A percentile compares a stretch with the other conserved stretches of the same genome.
Conservation (phyloP, 2,888 invertebrate species). For the Acanthopleura granulata region DNA sequence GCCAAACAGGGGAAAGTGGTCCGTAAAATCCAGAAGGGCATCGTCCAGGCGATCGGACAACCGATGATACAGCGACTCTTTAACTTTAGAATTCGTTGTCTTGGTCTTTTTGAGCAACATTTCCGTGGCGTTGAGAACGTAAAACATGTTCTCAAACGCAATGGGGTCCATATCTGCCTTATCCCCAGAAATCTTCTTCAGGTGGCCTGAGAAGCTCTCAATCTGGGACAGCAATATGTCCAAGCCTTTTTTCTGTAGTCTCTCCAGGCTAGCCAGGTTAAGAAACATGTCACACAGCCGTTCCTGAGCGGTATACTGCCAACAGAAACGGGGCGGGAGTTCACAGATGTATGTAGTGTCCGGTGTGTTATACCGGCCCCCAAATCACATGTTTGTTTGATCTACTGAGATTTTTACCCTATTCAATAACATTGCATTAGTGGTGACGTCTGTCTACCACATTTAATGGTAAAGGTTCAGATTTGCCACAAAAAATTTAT, state of each 20-base stretch:
- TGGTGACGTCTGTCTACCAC: too few relatives aligned
- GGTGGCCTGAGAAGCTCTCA: background rate
- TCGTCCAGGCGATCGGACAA: background rate
- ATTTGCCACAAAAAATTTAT: too few relatives aligned
- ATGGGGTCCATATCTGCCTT: background rate
- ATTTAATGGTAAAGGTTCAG: too few relatives aligned
- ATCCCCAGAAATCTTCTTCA: background rate
- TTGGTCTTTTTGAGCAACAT: background rate
- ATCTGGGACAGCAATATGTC: background rate
- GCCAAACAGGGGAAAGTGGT: conserved; percentile 3
- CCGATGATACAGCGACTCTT: background rate
- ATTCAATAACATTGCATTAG: too few relatives aligned
- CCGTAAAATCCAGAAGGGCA: background rate
- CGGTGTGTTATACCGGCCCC: too few relatives aligned
- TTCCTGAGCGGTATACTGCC: background rate
- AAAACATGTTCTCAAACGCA: conserved; percentile 5
- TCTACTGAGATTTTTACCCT: too few relatives aligned
- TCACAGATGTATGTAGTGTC: too few relatives aligned
- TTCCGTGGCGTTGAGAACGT: background rate
- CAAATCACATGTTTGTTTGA: too few relatives aligned
- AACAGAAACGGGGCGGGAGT: background rate
- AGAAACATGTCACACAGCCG: background rate
- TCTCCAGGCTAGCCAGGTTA: background rate
- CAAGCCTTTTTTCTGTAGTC: background rate
- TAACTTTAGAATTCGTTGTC: background rate